phyloP scores from a whole-genome alignment of 2,888 invertebrate species.

The Cloeon dipterum region DNA sequence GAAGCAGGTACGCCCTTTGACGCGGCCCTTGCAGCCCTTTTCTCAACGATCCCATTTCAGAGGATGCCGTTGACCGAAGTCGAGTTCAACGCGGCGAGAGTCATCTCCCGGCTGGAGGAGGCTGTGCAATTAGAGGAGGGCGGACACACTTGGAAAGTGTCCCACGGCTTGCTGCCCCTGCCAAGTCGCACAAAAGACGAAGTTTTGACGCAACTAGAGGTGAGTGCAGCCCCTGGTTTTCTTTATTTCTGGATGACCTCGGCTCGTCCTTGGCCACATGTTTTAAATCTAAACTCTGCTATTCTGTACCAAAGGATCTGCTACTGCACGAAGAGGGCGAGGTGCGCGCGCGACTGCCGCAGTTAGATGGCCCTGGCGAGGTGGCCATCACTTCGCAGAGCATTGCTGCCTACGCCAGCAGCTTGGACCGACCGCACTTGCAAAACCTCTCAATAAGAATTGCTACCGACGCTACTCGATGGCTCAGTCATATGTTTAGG shows the following conservation, averaged over 20 bases:
- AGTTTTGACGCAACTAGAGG: constrained; percentile 32
- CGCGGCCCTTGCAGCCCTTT: no score
- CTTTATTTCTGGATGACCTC: background rate
- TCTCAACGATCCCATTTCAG: background rate
- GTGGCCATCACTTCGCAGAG: constrained; percentile 65
- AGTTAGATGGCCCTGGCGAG: constrained; percentile 21
- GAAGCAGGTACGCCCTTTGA: no score
- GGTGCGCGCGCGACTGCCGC: constrained; percentile 14
- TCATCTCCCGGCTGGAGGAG: constrained; percentile 44
- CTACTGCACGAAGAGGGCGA: constrained; percentile 16
- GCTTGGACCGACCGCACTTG: constrained; percentile 53
- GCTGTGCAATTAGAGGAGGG: constrained; percentile 23
- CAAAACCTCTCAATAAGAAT: constrained; percentile 59
- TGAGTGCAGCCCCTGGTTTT: background rate
- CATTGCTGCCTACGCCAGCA: constrained; percentile 66
- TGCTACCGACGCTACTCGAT: constrained; percentile 63
- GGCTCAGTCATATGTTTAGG: constrained; percentile 74
- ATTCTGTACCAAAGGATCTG: constrained; percentile 14
- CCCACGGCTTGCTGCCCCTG: constrained; percentile 9
- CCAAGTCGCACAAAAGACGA: constrained; percentile 22
- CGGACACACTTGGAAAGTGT: constrained; percentile 8
- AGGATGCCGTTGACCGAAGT: constrained; percentile 17
- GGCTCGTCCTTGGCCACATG: no score
- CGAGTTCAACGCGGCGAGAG: constrained; percentile 49
- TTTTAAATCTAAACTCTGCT: background rate